Evolutionary conservation across 2,888 invertebrate genomes (phyloP).

Genomic region (Meghimatium bilineatum): DNA sequence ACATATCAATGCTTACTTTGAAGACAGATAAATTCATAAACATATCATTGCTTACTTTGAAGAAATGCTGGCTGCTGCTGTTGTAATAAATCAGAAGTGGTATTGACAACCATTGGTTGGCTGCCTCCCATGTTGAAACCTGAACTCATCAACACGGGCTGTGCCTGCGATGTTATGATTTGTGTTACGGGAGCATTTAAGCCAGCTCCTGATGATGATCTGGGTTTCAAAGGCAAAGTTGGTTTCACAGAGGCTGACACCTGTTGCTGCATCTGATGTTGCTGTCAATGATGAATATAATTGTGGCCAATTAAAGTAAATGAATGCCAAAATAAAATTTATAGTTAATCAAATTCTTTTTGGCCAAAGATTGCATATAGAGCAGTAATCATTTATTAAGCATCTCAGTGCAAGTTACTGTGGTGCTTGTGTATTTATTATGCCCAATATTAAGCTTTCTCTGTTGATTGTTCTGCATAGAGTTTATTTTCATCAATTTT

Average conservation of each 20-base stretch:
- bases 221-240: constrained; percentile 16
- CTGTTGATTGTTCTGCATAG: no score
- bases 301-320: not conserved
- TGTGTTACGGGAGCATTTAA: not conserved
- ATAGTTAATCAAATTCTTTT: no score
- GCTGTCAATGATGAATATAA: not conserved
- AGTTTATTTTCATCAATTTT: no score
- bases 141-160: not conserved
- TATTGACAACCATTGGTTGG: constrained; percentile 6
- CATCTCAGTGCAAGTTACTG: no score
- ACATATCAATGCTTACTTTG: not conserved
- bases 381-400: no score
- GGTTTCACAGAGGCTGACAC: not conserved
- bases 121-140: not conserved
- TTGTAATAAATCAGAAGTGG: not conserved
- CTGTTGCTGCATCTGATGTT: constrained; percentile 3
- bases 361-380: no score
- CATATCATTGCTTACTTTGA: constrained; percentile 12
- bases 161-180: not conserved
- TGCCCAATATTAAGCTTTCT: no score
- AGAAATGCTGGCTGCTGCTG: constrained; percentile 34
- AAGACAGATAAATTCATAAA: no score
- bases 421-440: no score
- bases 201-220: constrained; percentile 17
- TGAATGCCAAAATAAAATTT: no score